A percentile compares a stretch with the other conserved stretches of the same genome.
Evolutionary conservation across 2,113 vertebrate genomes (phyloP).

Genomic region (Galeopterus variegatus): DNA sequence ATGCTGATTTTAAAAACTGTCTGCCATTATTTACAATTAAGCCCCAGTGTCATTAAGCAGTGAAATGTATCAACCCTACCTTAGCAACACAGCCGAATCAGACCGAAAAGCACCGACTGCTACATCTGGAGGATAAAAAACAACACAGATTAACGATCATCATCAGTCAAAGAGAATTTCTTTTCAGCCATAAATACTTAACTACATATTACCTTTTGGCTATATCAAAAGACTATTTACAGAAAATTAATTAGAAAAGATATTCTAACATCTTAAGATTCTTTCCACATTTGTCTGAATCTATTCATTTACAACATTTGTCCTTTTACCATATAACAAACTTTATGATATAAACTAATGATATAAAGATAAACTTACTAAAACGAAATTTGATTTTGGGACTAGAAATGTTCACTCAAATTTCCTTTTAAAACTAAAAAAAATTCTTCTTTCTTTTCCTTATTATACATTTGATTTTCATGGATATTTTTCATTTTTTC

Average conservation of each 20-base stretch:
- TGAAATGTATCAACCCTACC: slow-evolving; percentile 89
- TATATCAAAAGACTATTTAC: slow-evolving; percentile 75
- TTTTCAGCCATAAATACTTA: slow-evolving; percentile 65
- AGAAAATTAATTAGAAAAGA: slow-evolving; percentile 75
- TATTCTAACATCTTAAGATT: slow-evolving; percentile 22
- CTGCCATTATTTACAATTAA: slow-evolving; percentile 72
- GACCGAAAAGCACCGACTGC: slow-evolving; percentile 97
- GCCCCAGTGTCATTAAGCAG: slow-evolving; percentile 55
- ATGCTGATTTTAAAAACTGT: slow-evolving; percentile 60
- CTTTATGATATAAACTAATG: neutral
- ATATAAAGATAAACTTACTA: neutral
- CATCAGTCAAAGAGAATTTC: slow-evolving; percentile 79
- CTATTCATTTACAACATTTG: slow-evolving; percentile 13
- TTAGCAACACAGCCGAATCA: slow-evolving; percentile 94
- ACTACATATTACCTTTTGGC: slow-evolving; percentile 70
- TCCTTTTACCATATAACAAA: neutral
- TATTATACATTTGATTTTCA: neutral
- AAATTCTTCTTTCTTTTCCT: neutral
- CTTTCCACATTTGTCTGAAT: slow-evolving; percentile 56
- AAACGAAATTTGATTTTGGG: neutral
- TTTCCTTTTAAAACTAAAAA: slow-evolving; percentile 12
- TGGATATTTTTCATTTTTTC: neutral
- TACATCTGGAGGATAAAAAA: slow-evolving; percentile 91
- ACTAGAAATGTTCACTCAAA: neutral
- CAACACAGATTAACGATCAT: slow-evolving; percentile 74